A percentile compares a stretch with the other conserved stretches of the same genome.
Evolutionary conservation across 1,140 invertebrate species (phyloP).

Genomic region (Zeugodacus cucurbitae): DNA sequence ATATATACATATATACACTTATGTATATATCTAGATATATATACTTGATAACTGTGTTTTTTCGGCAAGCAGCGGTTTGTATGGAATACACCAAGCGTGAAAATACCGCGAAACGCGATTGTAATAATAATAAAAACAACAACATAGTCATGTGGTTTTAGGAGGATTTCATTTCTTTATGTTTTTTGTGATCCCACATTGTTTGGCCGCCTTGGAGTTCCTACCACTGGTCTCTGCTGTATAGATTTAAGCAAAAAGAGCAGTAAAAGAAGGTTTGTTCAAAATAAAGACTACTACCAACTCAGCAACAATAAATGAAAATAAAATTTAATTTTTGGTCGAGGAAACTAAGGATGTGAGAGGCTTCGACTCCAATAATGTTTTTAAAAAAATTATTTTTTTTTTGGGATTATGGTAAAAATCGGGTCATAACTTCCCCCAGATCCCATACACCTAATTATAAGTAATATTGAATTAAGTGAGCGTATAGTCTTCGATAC

Average conservation of each 20-base stretch:
- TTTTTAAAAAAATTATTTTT: no score
- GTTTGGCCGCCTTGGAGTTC: background rate
- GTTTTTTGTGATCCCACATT: background rate
- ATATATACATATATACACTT: background rate
- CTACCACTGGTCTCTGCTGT: background rate
- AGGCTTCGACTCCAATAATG: no score
- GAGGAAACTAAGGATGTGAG: background rate
- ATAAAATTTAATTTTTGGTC: background rate
- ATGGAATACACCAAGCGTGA: constrained; percentile 56
- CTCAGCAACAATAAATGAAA: background rate
- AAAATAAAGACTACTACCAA: background rate
- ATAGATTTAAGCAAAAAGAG: background rate
- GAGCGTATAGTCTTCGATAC: no score
- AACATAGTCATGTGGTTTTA: background rate
- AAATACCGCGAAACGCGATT: constrained; percentile 64
- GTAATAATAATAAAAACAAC: background rate
- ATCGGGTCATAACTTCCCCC: no score
- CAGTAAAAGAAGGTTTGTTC: background rate
- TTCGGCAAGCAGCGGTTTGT: constrained; percentile 28
- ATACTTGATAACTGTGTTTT: background rate
- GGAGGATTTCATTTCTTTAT: background rate
- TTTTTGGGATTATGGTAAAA: no score
- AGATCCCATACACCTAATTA: no score
- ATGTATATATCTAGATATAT: background rate
- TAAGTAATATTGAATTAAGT: no score